Base-by-base conservation (phyloP, 2,888 invertebrate genomes). In the Elaeidobius kamerunicus region DNA sequence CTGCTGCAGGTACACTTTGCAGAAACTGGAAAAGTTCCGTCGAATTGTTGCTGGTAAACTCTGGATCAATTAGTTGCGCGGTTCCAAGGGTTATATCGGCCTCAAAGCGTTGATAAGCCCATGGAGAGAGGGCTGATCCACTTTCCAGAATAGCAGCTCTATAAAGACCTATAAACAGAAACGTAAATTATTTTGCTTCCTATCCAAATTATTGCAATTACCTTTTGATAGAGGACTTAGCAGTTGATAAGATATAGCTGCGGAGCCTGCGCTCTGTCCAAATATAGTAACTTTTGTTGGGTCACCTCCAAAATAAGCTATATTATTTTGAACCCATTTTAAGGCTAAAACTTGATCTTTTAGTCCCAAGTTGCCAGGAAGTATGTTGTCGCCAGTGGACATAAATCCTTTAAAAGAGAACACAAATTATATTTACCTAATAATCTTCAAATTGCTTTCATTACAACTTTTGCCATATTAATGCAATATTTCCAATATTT, bases 91-190 rank as follows among this genome's bases (percentile, higher is more conserved):
- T 48, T 4, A 49, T 45, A 11, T 56, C 36, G 2, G 41, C 42
- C 27, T 52, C 14, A 19, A 53, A 35, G 41, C 56, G 52, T 40
- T 56, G 56, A 17, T 46, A 61, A 51, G 58, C 53, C 46, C 54
- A 55, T 5, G 57, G 48, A 15, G 43, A 40, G 18, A 52, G 15
- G 7, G 55, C 47, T 2, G 57, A 27, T 14, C 53, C 53, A 27
- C 54, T 47, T 20, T 57, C 54, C 3, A 51, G 38, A 17, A 57
- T 57, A 3, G 51, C 57, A 19, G 43, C 53, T 48, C 54, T 12
- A 20, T 38, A 54, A 5, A 54, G 17, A 3, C 52, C 52, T 56
- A 15, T 14, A 43, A 34, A 2, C n/a, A 30, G 15, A 46, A 34
- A 12, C 11, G 17, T 17, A 12, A 15, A 5, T 15, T 14, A 16